A percentile compares a stretch with the other conserved stretches of the same genome.
phyloP scores from a whole-genome alignment of 2,797 vertebrate genomes.

The Limnodromus scolopaceus region DNA sequence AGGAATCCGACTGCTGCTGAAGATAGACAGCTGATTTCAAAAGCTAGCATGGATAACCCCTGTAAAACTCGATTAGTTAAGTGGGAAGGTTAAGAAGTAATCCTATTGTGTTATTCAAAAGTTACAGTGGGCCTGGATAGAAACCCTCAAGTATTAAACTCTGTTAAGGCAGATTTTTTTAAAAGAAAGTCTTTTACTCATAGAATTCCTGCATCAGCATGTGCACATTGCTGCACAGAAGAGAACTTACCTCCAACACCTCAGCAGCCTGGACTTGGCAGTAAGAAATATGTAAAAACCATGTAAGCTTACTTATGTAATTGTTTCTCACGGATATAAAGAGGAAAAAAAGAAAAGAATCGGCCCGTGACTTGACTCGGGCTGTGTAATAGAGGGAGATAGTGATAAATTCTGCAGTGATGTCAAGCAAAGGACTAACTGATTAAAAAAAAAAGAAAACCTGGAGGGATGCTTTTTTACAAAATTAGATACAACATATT shows the following conservation, averaged over 20 bases:
- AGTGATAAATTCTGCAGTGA: background rate
- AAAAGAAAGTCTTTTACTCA: background rate
- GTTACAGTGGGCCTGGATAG: background rate
- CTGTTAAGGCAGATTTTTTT: background rate
- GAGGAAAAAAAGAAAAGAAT: background rate
- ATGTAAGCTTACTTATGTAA: background rate
- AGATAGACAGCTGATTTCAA: background rate
- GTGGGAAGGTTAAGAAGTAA: background rate
- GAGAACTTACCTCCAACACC: slow-evolving; percentile 6
- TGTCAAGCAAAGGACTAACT: background rate
- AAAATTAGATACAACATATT: background rate
- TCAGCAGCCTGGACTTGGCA: background rate
- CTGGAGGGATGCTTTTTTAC: background rate
- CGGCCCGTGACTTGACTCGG: background rate
- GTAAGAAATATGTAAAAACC: slow-evolving; percentile 2
- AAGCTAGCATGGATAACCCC: background rate
- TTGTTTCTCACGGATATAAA: background rate
- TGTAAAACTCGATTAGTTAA: background rate
- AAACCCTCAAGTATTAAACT: background rate
- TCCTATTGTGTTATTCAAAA: background rate
- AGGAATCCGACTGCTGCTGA: background rate
- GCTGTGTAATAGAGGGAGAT: background rate
- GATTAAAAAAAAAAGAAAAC: background rate
- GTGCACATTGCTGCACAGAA: background rate
- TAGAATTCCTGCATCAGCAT: background rate